phyloP scores from a whole-genome alignment of 2,888 invertebrate genomes.

The Hipparchia sbordonii region DNA sequence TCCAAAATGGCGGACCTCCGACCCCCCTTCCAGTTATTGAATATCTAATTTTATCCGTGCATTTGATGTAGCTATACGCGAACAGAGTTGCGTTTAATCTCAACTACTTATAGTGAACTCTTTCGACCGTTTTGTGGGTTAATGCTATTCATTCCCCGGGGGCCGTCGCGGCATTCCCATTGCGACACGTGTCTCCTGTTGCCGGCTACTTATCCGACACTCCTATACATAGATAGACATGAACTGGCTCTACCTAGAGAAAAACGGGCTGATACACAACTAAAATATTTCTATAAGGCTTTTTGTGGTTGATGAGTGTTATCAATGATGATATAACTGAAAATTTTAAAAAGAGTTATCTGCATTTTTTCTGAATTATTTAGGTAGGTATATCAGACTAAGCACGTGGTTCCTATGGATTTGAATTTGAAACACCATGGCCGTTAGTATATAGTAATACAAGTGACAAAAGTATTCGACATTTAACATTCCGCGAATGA shows the following conservation, averaged over 20 bases:
- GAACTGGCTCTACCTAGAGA: not conserved
- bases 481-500: too few species aligned
- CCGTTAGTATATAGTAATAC: too few species aligned
- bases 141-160: slow-evolving; percentile 35
- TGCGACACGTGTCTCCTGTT: slow-evolving; percentile 34
- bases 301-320: not conserved
- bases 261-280: not conserved
- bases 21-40: slow-evolving; percentile 79
- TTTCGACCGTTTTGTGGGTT: slow-evolving; percentile 39
- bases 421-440: too few species aligned
- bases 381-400: not conserved
- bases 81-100: slow-evolving; percentile 55
- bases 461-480: too few species aligned
- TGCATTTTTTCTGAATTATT: not conserved
- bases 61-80: slow-evolving; percentile 64
- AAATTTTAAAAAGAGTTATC: too few species aligned
- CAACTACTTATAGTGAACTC: slow-evolving; percentile 39
- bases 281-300: not conserved
- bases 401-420: not conserved
- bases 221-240: not conserved
- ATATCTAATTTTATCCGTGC: slow-evolving; percentile 81
- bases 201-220: slow-evolving; percentile 27
- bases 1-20: slow-evolving; percentile 79
- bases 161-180: slow-evolving; percentile 32
- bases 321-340: too few species aligned